Conservation (phyloP, 2,797 vertebrate species). For the Cirrhinus molitorella region DNA sequence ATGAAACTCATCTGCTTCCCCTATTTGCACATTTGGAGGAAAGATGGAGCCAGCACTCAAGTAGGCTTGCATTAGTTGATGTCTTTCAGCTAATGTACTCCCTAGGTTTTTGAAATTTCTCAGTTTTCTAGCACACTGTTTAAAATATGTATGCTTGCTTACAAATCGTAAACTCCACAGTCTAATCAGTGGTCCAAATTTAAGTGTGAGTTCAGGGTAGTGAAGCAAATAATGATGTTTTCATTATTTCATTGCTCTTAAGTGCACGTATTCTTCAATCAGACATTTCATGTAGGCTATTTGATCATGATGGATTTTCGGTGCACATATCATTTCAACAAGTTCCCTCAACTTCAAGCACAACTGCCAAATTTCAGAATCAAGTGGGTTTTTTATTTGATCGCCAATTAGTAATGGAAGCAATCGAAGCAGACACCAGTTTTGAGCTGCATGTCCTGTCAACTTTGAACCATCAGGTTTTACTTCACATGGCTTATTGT, state of each 20-base stretch:
- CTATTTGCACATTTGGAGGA: too few relatives aligned
- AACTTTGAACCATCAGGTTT: neutral
- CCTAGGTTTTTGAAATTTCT: too few relatives aligned
- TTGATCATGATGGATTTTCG: constrained; percentile 19
- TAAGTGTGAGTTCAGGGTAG: too few relatives aligned
- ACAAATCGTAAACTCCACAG: too few relatives aligned
- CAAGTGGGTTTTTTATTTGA: constrained; percentile 4
- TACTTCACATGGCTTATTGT: constrained; percentile 7
- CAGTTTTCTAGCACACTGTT: neutral
- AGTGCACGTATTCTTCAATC: neutral
- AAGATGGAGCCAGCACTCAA: too few relatives aligned
- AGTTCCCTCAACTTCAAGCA: neutral
- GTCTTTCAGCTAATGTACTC: neutral
- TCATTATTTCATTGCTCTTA: neutral
- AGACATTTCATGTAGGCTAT: neutral
- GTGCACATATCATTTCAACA: constrained; percentile 24
- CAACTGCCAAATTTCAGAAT: neutral
- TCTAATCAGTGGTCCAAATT: too few relatives aligned
- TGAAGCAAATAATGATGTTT: too few relatives aligned
- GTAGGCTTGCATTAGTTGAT: neutral
- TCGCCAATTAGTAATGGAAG: constrained; percentile 3
- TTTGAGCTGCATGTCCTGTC: constrained; percentile 10
- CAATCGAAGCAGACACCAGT: neutral
- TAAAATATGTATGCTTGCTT: too few relatives aligned
- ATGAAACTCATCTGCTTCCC: neutral